Conservation (phyloP, 2,797 vertebrate species). For the Manis javanica region DNA sequence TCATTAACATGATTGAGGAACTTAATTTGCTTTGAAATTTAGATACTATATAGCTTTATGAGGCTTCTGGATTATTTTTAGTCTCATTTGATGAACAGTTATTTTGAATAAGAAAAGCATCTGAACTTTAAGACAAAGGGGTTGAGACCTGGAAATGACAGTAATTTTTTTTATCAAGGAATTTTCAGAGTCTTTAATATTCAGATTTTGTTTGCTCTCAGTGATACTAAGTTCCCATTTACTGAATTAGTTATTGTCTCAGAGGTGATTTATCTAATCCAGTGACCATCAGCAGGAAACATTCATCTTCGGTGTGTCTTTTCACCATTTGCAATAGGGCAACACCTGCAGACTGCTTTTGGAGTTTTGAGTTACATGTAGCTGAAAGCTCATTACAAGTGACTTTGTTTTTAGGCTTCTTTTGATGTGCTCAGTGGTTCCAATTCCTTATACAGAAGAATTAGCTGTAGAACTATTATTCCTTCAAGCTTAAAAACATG, state of each 20-base stretch:
- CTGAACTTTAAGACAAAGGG: background rate
- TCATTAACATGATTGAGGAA: background rate
- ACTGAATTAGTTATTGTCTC: background rate
- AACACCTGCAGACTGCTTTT: constrained; percentile 13
- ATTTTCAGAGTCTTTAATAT: constrained; percentile 4
- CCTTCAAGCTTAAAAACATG: constrained; percentile 29
- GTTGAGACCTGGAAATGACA: background rate
- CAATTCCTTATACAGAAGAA: background rate
- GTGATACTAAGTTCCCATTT: background rate
- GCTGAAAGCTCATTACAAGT: background rate
- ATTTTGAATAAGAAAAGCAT: constrained; percentile 50
- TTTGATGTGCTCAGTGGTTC: constrained; percentile 1
- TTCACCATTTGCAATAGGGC: background rate
- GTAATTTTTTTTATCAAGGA: background rate
- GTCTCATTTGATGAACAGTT: background rate
- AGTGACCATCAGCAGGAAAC: background rate
- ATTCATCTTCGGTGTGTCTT: background rate
- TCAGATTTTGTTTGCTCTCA: background rate
- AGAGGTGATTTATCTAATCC: background rate
- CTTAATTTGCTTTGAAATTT: background rate
- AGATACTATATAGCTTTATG: background rate
- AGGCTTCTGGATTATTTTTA: constrained; percentile 9
- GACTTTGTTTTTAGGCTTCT: constrained; percentile 15
- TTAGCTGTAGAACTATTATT: background rate
- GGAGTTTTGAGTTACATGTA: constrained; percentile 38